Conservation (phyloP, 2,888 invertebrate species). For the Cryptosula pallasiana region DNA sequence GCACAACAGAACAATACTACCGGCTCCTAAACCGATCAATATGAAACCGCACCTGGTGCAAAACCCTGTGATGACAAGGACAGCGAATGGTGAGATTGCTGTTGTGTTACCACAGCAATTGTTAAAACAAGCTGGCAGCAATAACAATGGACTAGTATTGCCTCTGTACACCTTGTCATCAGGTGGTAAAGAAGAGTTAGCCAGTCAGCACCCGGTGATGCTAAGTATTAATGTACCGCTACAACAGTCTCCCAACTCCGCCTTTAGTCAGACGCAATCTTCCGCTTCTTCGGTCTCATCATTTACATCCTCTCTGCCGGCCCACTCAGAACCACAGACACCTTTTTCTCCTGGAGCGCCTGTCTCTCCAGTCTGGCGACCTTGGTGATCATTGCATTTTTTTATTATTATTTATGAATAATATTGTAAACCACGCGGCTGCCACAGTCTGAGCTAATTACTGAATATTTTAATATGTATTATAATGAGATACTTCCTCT, state of each 20-base stretch:
- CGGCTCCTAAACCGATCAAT: neutral
- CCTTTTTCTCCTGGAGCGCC: neutral
- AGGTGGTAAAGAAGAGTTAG: neutral
- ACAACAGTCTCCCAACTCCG: slow-evolving; percentile 18
- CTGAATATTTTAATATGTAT: neutral
- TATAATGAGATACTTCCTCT: neutral
- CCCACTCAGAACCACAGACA: no score
- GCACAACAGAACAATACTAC: slow-evolving; percentile 4
- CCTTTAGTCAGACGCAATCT: slow-evolving; percentile 10
- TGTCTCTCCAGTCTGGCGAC: slow-evolving; percentile 8
- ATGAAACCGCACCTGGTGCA: neutral
- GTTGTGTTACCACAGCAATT: neutral
- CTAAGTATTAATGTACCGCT: neutral
- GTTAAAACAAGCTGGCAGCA: neutral
- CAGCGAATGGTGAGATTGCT: neutral
- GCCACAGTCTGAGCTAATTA: neutral
- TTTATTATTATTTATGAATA: no score
- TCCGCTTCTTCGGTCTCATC: neutral
- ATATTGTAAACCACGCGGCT: no score
- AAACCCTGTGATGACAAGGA: neutral
- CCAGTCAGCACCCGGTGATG: neutral
- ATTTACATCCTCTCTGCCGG: neutral
- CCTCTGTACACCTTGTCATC: neutral
- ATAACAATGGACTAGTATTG: neutral
- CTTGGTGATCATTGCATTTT: neutral